Conservation (phyloP, 1,140 invertebrate species). For the Sitobion miscanthi region DNA sequence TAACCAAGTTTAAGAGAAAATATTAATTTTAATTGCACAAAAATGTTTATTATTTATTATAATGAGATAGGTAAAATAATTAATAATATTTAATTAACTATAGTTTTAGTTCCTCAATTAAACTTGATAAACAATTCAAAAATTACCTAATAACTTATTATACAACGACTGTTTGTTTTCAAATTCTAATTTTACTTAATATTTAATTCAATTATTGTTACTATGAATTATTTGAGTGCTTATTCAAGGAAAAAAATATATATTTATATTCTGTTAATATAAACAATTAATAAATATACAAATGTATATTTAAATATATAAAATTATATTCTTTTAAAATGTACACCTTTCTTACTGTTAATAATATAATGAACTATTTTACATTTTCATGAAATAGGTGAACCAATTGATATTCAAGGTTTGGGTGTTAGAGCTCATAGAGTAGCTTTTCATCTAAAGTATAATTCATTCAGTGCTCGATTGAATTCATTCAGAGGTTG, state of each 20-base stretch:
- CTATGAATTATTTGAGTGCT: too few relatives aligned
- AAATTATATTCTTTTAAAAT: too few relatives aligned
- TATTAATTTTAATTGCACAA: background rate
- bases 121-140: background rate
- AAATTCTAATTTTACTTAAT: too few relatives aligned
- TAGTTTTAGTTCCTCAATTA: background rate
- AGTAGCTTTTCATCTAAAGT: constrained; percentile 69
- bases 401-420: constrained; percentile 62
- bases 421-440: constrained; percentile 72
- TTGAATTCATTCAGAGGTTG: constrained; percentile 71
- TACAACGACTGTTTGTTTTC: background rate
- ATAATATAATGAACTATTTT: background rate
- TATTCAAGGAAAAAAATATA: too few relatives aligned
- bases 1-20: background rate
- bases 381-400: constrained; percentile 57
- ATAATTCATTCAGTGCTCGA: constrained; percentile 70
- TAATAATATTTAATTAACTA: background rate
- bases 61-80: too few relatives aligned
- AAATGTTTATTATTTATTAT: background rate
- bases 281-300: too few relatives aligned
- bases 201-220: too few relatives aligned
- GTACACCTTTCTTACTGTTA: background rate
- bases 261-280: too few relatives aligned
- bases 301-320: too few relatives aligned
- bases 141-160: background rate